These are phyloP conservation scores for Poecile atricapillus DNA, from an alignment of 2,113 vertebrate genomes.

Conservation along the genomic window DNA sequence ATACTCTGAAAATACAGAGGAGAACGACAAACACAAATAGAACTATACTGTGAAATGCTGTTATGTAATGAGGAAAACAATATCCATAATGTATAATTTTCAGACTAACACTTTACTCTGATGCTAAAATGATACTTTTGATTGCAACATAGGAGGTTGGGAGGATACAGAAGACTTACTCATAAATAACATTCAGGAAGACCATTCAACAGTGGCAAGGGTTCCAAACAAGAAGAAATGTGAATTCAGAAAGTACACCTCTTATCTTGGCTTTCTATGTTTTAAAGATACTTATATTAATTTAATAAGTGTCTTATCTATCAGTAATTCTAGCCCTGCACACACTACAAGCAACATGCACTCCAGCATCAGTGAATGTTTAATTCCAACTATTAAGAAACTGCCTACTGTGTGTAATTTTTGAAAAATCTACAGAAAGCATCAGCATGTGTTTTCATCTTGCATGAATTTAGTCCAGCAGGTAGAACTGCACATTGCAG, in stretches of 20 bases:
- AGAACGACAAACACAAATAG: neutral
- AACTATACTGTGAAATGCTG: neutral
- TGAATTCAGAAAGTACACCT: neutral
- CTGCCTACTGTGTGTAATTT: neutral
- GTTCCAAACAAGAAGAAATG: neutral
- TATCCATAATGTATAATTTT: neutral
- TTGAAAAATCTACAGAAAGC: neutral
- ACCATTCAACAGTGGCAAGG: neutral
- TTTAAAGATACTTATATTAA: neutral
- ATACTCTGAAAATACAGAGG: neutral
- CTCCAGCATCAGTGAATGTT: neutral
- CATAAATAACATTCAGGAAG: neutral
- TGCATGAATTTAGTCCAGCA: neutral
- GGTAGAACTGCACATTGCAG: neutral
- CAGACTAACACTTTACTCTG: neutral
- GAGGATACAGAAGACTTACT: neutral
- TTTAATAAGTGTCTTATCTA: neutral
- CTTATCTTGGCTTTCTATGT: neutral
- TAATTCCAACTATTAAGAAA: neutral
- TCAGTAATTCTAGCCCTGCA: neutral
- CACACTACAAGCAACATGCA: neutral
- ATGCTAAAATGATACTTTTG: neutral
- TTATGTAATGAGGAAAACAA: neutral
- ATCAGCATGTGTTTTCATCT: neutral
- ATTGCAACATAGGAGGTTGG: neutral